Conservation (phyloP, 2,113 vertebrate genomes). For the Neoarius graeffei region DNA sequence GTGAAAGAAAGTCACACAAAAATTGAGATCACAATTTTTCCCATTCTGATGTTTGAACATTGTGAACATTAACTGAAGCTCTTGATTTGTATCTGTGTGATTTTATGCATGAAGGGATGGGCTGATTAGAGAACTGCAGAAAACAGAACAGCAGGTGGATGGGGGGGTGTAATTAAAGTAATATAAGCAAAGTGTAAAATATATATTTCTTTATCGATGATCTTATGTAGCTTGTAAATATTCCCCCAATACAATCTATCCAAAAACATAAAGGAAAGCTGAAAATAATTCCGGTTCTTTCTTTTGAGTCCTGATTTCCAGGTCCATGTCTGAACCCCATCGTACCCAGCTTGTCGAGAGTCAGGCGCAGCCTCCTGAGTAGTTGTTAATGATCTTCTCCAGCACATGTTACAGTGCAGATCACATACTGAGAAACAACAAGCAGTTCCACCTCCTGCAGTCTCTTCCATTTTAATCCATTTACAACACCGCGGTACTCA, state of each 20-base stretch:
- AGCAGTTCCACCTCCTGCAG: constrained; percentile 9
- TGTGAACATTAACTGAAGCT: too few relatives aligned
- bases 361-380: not conserved
- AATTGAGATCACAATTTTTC: too few relatives aligned
- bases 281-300: not conserved
- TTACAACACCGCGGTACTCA: not conserved
- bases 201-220: not conserved
- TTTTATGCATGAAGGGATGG: too few relatives aligned
- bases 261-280: not conserved
- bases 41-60: too few relatives aligned
- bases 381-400: not conserved
- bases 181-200: too few relatives aligned
- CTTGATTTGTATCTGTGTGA: too few relatives aligned
- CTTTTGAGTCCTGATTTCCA: not conserved
- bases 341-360: not conserved
- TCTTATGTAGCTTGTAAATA: not conserved
- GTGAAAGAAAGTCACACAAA: too few relatives aligned
- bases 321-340: not conserved
- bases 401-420: not conserved
- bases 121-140: too few relatives aligned
- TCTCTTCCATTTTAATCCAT: constrained; percentile 42
- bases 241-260: not conserved
- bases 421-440: not conserved
- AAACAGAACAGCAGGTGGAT: too few relatives aligned
- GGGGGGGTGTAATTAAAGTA: too few relatives aligned